Conservation (phyloP, 2,113 vertebrate genomes). For the Nettapus auritus region DNA sequence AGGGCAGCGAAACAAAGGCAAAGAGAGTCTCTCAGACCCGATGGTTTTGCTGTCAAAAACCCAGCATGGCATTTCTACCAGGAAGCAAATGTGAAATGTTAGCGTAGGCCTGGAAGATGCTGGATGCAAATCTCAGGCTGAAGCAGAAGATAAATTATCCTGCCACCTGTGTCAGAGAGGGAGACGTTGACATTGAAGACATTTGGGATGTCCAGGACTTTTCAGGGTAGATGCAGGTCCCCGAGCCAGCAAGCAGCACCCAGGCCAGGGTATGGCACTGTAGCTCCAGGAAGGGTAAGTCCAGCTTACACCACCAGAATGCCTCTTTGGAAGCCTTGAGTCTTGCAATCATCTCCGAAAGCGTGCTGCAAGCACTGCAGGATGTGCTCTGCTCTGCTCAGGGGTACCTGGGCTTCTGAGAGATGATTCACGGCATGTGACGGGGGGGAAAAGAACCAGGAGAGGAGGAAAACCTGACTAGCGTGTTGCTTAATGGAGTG, state of each 20-base stretch:
- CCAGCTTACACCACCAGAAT: neutral
- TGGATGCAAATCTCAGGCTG: neutral
- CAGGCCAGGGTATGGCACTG: neutral
- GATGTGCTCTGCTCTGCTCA: rapidly evolving
- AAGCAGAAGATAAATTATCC: neutral
- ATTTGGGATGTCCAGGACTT: neutral
- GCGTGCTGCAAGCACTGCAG: neutral
- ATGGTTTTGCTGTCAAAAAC: neutral
- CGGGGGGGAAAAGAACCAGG: neutral
- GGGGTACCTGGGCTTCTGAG: neutral
- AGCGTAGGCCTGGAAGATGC: neutral
- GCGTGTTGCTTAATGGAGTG: constrained; percentile 26
- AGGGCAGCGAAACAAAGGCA: neutral
- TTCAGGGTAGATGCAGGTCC: neutral
- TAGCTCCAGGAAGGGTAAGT: neutral
- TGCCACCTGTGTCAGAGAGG: neutral
- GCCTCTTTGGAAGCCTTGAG: neutral
- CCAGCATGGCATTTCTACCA: neutral
- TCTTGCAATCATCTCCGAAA: neutral
- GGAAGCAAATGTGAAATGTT: neutral
- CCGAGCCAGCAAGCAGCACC: rapidly evolving
- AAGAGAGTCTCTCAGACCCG: rapidly evolving
- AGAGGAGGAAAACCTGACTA: neutral
- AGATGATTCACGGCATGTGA: neutral
- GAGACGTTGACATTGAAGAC: rapidly evolving